Evolutionary conservation across 2,113 vertebrate genomes (phyloP), one percentile per base, ranked within the genome.

Genomic region (Tenrec ecaudatus): DNA sequence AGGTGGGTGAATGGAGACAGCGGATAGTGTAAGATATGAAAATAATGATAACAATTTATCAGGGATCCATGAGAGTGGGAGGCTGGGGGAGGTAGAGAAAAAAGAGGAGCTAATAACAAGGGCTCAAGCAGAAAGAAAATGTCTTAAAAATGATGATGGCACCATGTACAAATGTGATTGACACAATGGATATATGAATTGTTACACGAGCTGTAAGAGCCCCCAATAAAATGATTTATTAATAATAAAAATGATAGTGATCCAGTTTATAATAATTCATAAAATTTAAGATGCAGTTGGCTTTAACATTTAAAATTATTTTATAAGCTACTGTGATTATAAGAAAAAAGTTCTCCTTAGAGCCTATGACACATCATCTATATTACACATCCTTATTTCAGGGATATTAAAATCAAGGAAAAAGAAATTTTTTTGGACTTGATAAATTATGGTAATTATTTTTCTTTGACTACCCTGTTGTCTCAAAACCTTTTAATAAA

Each of bases 401-500:
- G 38, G 20, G 23, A 40, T 40, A 40, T 76, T 38, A 76, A 76
- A 76, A 29, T 40, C 17, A 23, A 23, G 73, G 27, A 40, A 38
- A 40, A 76, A 40, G 40, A 76, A 40, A 22, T 38, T 10, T 75
- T 76, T 76, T 76, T 23, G 9, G 22, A 27, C 33, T 25, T 25
- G 43, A 95, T 82, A 16, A 84, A 88, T 73, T 88, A 38, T 53
- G 23, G 14, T 94, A 76, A 82, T 86, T 82, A 36, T 88, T 69
- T 78, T 82, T 25, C n/a, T 81, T 40, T 38, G 75, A 33, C 25
- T 88, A 73, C 1, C 16, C 27, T 81, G n/a, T 66, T 90, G 11
- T 79, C 58, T 66, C 91, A 80, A 89, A 64, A 38, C 3, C 36
- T 95, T 91, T 90, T n/a, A 36, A 40, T 82, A 25, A 93, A 64